Conservation (phyloP, 2,797 vertebrate genomes). For the Pterois miles region DNA sequence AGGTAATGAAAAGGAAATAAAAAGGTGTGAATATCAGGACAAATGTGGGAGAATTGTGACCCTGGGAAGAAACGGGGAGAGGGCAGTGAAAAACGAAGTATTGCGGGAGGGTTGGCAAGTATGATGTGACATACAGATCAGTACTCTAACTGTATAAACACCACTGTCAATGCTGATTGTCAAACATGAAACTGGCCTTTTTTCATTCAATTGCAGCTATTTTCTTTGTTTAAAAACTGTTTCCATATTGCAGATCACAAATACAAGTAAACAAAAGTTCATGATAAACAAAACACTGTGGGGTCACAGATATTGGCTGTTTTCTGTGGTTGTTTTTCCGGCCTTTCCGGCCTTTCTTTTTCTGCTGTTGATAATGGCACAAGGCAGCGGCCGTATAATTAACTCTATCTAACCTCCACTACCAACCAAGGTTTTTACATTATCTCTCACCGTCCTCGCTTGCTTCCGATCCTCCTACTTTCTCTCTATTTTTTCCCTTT, state of each 20-base stretch:
- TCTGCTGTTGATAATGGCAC: constrained; percentile 13
- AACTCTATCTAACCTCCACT: constrained; percentile 28
- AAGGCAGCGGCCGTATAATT: constrained; percentile 42
- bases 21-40: too few relatives aligned
- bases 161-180: background rate
- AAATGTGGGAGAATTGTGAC: too few relatives aligned
- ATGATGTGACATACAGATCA: background rate
- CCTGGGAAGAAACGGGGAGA: too few relatives aligned
- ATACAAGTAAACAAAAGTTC: background rate
- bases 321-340: constrained; percentile 1
- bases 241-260: background rate
- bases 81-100: too few relatives aligned
- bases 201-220: background rate
- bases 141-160: background rate
- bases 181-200: background rate
- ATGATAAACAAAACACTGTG: constrained; percentile 7
- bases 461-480: background rate
- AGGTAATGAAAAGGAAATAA: too few relatives aligned
- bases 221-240: background rate
- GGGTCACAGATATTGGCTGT: background rate
- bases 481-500: background rate
- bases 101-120: too few relatives aligned
- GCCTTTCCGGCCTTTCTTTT: constrained; percentile 11
- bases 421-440: constrained; percentile 13
- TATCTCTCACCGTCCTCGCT: constrained; percentile 17